These are phyloP conservation scores for Bubo scandiacus DNA, from an alignment of 2,113 vertebrate genomes.

Conservation along the genomic window DNA sequence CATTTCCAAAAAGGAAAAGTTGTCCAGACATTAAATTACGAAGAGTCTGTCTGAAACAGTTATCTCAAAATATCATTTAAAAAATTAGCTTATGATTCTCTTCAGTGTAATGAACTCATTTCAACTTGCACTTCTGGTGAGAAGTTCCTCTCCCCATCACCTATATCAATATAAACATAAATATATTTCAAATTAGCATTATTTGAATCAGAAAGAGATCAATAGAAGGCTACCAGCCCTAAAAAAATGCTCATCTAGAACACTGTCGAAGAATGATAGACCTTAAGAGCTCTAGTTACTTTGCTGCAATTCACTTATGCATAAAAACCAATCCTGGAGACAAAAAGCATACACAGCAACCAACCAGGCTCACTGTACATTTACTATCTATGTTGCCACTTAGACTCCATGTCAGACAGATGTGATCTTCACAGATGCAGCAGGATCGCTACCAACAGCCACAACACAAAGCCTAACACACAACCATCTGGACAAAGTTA, in stretches of 20 bases:
- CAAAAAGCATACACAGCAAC: background rate
- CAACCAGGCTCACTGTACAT: background rate
- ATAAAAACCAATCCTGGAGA: background rate
- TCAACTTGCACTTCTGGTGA: background rate
- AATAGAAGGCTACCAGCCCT: background rate
- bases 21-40: constrained; percentile 8
- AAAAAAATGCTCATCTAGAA: background rate
- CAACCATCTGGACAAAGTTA: background rate
- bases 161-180: background rate
- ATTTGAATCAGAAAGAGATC: background rate
- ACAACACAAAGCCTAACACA: background rate
- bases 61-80: background rate
- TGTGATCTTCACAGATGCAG: background rate
- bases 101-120: background rate
- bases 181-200: background rate
- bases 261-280: background rate
- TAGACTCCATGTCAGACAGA: background rate
- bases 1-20: background rate
- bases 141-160: background rate
- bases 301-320: background rate
- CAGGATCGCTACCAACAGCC: background rate
- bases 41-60: background rate
- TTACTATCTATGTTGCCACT: background rate
- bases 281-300: background rate
- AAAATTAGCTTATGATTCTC: background rate